phyloP scores from a whole-genome alignment of 2,888 invertebrate genomes.

The Mythimna impura region DNA sequence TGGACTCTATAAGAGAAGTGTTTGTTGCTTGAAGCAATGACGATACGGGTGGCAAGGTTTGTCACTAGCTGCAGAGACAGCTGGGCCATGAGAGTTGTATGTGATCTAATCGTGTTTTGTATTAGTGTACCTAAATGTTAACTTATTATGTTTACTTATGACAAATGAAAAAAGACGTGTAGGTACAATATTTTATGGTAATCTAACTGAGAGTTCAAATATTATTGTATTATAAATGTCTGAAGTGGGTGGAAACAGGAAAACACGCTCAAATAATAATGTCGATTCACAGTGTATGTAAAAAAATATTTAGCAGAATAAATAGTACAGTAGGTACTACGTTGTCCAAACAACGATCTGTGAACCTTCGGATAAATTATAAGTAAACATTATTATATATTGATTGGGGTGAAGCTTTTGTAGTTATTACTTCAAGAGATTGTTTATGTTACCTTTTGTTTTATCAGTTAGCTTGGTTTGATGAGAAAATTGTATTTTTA shows the following conservation, averaged over 20 bases:
- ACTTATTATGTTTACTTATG: too few relatives aligned
- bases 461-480: slow-evolving; percentile 2
- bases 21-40: too few relatives aligned
- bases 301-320: slow-evolving; percentile 1
- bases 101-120: too few relatives aligned
- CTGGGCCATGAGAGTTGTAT: too few relatives aligned
- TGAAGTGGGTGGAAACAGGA: slow-evolving; percentile 13
- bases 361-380: slow-evolving; percentile 1
- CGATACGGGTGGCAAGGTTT: too few relatives aligned
- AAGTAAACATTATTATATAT: slow-evolving; percentile 16
- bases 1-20: too few relatives aligned
- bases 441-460: slow-evolving; percentile 2
- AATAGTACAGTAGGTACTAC: slow-evolving; percentile 1
- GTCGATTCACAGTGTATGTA: slow-evolving; percentile 7
- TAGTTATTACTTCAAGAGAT: background rate
- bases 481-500: slow-evolving; percentile 2
- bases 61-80: too few relatives aligned
- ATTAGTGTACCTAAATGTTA: too few relatives aligned
- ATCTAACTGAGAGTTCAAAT: too few relatives aligned
- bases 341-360: slow-evolving; percentile 24
- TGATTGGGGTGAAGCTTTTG: background rate
- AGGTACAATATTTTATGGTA: too few relatives aligned
- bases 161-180: too few relatives aligned
- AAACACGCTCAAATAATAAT: slow-evolving; percentile 7
- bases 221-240: slow-evolving; percentile 3